Percentiles rank a stretch among this genome's conserved stretches.
Conservation (phyloP, 2,113 vertebrate species). For the Eudyptes chrysolophus region DNA sequence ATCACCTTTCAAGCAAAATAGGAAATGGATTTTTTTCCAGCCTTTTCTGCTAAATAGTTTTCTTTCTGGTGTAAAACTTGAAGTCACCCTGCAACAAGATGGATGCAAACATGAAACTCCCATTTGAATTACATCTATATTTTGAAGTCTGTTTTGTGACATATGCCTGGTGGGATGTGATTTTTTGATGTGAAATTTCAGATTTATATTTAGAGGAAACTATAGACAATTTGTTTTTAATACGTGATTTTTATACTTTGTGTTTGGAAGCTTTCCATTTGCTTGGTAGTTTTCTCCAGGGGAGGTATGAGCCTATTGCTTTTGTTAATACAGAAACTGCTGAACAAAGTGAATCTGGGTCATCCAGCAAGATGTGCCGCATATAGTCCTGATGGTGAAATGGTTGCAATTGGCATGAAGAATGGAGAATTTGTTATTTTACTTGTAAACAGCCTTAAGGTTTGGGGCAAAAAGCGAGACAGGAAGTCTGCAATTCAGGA, state of each 20-base stretch:
- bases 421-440: conserved; percentile 94
- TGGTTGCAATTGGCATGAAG: conserved; percentile 95
- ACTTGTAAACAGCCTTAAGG: conserved; percentile 89
- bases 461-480: conserved; percentile 97
- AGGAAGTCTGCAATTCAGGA: conserved; percentile 94
- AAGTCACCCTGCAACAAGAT: neutral
- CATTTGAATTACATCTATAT: neutral
- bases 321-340: conserved; percentile 84
- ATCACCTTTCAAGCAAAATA: neutral
- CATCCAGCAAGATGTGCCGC: conserved; percentile 86
- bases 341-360: conserved; percentile 94
- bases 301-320: neutral
- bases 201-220: neutral
- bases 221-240: neutral
- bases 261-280: neutral
- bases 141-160: neutral
- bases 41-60: neutral
- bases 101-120: neutral
- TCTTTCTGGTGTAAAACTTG: neutral
- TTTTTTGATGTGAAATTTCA: neutral
- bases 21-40: neutral
- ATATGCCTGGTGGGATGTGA: neutral
- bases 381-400: conserved; percentile 93
- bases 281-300: neutral
- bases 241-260: neutral